phyloP scores from a whole-genome alignment of 1,140 invertebrate genomes.

The Eumaeus atala region DNA sequence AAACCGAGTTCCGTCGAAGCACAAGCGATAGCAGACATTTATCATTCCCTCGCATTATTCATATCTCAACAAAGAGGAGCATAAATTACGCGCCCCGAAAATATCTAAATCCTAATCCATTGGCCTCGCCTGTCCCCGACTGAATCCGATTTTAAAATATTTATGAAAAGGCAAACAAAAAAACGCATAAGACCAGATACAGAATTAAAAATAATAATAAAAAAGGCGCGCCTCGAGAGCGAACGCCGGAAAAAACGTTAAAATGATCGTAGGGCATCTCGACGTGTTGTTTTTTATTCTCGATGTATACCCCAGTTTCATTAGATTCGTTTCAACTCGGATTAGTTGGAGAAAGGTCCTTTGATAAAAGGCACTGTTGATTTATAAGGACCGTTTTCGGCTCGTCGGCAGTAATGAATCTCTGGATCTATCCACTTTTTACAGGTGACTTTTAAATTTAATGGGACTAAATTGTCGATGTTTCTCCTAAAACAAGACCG shows the following conservation, averaged over 20 bases:
- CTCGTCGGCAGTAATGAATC: slow-evolving; percentile 53
- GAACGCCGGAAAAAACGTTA: slow-evolving; percentile 60
- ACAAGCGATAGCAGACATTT: slow-evolving; percentile 44
- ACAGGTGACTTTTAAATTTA: slow-evolving; percentile 33
- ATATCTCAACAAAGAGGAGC: slow-evolving; percentile 64
- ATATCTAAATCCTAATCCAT: slow-evolving; percentile 73
- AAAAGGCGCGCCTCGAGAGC: slow-evolving; percentile 48
- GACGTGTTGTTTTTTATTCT: slow-evolving; percentile 45
- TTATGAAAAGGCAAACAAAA: slow-evolving; percentile 65
- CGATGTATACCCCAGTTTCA: slow-evolving; percentile 47
- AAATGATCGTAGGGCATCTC: slow-evolving; percentile 63
- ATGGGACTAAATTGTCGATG: slow-evolving; percentile 26
- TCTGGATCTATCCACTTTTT: slow-evolving; percentile 43
- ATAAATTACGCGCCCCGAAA: slow-evolving; percentile 67
- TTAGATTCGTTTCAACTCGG: slow-evolving; percentile 70
- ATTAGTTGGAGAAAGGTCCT: slow-evolving; percentile 62
- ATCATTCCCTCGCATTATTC: slow-evolving; percentile 61
- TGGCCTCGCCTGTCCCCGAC: slow-evolving; percentile 62
- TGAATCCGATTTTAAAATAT: slow-evolving; percentile 71
- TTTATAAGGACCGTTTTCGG: slow-evolving; percentile 54
- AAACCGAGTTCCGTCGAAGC: slow-evolving; percentile 30
- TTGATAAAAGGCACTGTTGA: slow-evolving; percentile 64
- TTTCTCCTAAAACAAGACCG: slow-evolving; percentile 23
- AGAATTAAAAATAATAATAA: slow-evolving; percentile 62
- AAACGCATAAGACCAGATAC: slow-evolving; percentile 42